These are phyloP conservation scores for Pavo muticus DNA, from an alignment of 2,113 vertebrate genomes.

Conservation along the genomic window DNA sequence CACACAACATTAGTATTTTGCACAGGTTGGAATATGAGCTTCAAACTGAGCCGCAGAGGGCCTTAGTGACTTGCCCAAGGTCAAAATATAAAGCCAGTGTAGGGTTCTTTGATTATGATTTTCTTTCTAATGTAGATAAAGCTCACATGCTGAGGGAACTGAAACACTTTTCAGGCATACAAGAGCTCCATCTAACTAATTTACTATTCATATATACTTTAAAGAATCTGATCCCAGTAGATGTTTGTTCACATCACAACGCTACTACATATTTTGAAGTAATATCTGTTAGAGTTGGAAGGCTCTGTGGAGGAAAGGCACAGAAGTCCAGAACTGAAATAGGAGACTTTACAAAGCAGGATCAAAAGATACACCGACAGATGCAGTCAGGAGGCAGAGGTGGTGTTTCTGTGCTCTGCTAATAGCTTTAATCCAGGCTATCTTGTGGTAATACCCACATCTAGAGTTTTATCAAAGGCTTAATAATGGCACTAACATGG, in stretches of 20 bases:
- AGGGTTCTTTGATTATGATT: conserved; percentile 44
- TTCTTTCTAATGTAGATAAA: conserved; percentile 47
- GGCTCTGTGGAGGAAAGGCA: neutral
- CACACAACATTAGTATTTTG: conserved; percentile 22
- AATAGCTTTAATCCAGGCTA: neutral
- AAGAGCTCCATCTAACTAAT: conserved; percentile 27
- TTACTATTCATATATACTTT: conserved; percentile 55
- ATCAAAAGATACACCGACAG: neutral
- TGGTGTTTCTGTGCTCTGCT: neutral
- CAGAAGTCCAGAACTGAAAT: conserved; percentile 12
- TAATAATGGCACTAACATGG: neutral
- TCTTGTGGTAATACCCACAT: neutral
- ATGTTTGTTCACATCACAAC: conserved; percentile 57
- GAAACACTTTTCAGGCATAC: conserved; percentile 18
- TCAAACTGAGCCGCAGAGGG: conserved; percentile 13
- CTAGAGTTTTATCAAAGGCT: neutral
- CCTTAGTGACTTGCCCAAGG: conserved; percentile 33
- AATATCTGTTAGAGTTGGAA: conserved; percentile 1
- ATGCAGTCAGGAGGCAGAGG: neutral
- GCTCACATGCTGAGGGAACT: conserved; percentile 13
- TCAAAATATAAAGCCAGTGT: conserved; percentile 38
- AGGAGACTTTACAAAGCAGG: neutral
- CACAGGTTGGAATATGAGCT: conserved; percentile 6
- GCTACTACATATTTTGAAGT: conserved; percentile 27
- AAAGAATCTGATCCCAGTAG: conserved; percentile 42